A percentile compares a stretch with the other conserved stretches of the same genome.
These are phyloP conservation scores for Tholera decimalis DNA, from an alignment of 2,888 invertebrate species.

Conservation along the genomic window DNA sequence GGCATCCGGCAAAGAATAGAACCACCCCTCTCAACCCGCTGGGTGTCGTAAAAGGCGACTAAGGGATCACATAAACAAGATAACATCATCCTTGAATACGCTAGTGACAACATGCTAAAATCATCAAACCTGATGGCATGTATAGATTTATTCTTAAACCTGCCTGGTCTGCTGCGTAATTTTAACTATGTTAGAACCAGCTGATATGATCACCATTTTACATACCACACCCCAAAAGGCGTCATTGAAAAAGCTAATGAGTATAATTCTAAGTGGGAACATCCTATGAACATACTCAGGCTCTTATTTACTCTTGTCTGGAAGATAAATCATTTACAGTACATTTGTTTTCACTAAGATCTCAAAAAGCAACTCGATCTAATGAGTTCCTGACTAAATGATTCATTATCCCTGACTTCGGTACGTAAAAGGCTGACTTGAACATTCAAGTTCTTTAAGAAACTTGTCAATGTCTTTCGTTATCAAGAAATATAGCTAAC, in stretches of 20 bases:
- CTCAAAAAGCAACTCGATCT: slow-evolving; percentile 2
- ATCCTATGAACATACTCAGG: slow-evolving; percentile 3
- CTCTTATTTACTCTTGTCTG: slow-evolving; percentile 17
- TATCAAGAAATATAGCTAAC: not conserved
- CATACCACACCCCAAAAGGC: not conserved
- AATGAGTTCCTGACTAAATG: slow-evolving; percentile 1
- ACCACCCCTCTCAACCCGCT: slow-evolving; percentile 23
- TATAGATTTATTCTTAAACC: not conserved
- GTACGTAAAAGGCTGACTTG: slow-evolving; percentile 12
- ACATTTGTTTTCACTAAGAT: slow-evolving; percentile 6
- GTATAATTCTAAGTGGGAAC: not conserved
- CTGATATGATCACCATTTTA: not conserved
- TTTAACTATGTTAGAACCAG: not conserved
- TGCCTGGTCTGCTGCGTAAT: not conserved
- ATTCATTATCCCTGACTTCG: slow-evolving; percentile 13
- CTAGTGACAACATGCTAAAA: not conserved
- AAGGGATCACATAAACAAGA: slow-evolving; percentile 20
- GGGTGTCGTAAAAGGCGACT: slow-evolving; percentile 53
- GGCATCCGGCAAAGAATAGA: slow-evolving; percentile 41
- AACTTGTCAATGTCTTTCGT: not conserved
- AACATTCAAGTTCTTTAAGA: not conserved
- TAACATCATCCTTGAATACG: not conserved
- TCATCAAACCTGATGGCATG: not conserved
- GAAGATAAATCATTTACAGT: slow-evolving; percentile 17
- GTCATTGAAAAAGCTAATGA: not conserved